Base-by-base conservation (phyloP, 2,113 vertebrate genomes). In the Gasterosteus aculeatus region DNA sequence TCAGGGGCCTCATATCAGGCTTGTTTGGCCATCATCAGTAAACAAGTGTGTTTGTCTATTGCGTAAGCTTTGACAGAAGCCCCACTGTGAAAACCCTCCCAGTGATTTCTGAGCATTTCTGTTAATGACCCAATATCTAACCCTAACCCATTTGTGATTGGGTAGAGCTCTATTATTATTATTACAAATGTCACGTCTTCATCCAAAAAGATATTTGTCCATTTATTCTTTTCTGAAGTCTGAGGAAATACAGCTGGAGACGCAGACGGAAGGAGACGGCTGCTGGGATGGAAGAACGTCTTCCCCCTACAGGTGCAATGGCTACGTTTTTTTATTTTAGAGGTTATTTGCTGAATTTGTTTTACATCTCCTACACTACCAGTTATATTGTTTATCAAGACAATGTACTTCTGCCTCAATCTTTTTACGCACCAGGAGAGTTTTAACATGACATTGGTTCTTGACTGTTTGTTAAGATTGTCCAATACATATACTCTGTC, bases 21-120 rank as follows among this genome's bases (percentile, higher is more conserved):
- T 15, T 44, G 9, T 69, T 46, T 53, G 58, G 16, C 56, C 35
- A 54, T 42, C 46, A 3, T 39, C 58, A 74, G 41, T 33, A 51
- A 56, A 26, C 39, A 7, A 58, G 10, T 39, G 1, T 63, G 39
- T 78, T 71, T 63, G 39, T 57, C 31, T 56, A 35, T 56, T 64
- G 31, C 31, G 14, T 14, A 65, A 60, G 18, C 15, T 33, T 29
- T 67, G 22, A 33, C 26, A 54, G n/a, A 12, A 65, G 59, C 10
- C 15, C 22, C 22, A 26, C 39, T n/a, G 38, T 62, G 49, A 57
- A 46, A 63, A 35, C 19, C 14, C 29, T 16, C 18, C 1, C 18
- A 46, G 19, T 16, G 4, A 49, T 14, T 29, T 4, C 22, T 26
- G 22, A 38, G 3, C 53, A 5, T 26, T 38, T 58, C 26, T 46